Percentiles rank a stretch among this genome's conserved stretches.
These are phyloP conservation scores for Lampris megalopsis DNA, from an alignment of 2,113 vertebrate genomes.

Conservation along the genomic window DNA sequence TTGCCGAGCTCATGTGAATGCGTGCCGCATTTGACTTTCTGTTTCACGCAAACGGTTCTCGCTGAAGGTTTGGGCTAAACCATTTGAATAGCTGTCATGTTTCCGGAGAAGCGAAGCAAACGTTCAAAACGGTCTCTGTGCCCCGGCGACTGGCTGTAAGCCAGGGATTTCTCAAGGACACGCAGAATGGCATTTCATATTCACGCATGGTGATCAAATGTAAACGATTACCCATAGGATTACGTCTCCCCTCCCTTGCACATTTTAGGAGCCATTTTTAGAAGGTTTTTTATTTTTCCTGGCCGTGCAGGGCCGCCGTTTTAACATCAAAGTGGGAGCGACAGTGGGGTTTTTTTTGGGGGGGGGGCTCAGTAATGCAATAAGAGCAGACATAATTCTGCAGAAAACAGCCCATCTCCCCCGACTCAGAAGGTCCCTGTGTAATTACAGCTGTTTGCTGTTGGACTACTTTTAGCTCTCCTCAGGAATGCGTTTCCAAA, in stretches of 20 bases:
- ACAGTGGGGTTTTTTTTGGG: conserved; percentile 36
- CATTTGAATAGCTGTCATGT: conserved; percentile 41
- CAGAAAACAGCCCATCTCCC: conserved; percentile 41
- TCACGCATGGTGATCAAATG: conserved; percentile 66
- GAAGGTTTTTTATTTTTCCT: conserved; percentile 18
- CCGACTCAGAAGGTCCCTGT: conserved; percentile 39
- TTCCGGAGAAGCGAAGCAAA: conserved; percentile 38
- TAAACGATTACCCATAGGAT: conserved; percentile 69
- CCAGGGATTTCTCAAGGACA: conserved; percentile 66
- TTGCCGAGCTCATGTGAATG: conserved; percentile 20
- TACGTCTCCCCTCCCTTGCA: conserved; percentile 46
- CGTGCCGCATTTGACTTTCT: conserved; percentile 23
- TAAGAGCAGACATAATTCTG: conserved; percentile 39
- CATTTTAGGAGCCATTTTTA: conserved; percentile 54
- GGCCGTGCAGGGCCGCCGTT: conserved; percentile 25
- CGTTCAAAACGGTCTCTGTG: conserved; percentile 25
- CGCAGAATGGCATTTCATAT: conserved; percentile 59
- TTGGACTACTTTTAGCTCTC: conserved; percentile 22
- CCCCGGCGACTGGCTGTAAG: conserved; percentile 28
- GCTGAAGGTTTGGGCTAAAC: conserved; percentile 32
- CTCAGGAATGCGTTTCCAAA: neutral
- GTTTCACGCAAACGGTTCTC: conserved; percentile 32
- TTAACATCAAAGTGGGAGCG: conserved; percentile 61
- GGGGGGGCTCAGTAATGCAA: conserved; percentile 36
- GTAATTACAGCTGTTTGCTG: conserved; percentile 24